phyloP scores from a whole-genome alignment of 2,797 vertebrate species.

The Pelobates cultripes region DNA sequence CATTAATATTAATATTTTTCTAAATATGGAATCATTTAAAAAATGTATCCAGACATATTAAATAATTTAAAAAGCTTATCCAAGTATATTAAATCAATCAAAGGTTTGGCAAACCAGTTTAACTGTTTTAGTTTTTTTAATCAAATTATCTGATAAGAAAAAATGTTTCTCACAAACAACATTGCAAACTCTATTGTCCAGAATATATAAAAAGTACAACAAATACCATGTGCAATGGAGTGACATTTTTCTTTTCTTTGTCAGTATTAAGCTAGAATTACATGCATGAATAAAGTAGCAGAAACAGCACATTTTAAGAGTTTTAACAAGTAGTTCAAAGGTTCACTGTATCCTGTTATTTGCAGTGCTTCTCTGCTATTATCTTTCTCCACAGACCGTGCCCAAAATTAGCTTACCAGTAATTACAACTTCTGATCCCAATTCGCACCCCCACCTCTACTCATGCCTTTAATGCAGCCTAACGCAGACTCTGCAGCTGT shows the following conservation, averaged over 20 bases:
- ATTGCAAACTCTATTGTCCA: background rate
- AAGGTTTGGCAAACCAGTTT: too few species aligned
- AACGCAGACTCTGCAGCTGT: slow-evolving; percentile 12
- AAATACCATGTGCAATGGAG: background rate
- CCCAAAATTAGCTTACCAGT: slow-evolving; percentile 39
- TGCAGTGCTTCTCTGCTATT: slow-evolving; percentile 42
- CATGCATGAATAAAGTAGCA: slow-evolving; percentile 17
- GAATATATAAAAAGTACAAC: background rate
- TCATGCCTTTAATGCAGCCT: background rate
- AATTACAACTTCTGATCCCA: slow-evolving; percentile 39
- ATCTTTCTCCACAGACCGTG: slow-evolving; percentile 37
- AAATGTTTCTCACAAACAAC: background rate
- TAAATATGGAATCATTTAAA: too few species aligned
- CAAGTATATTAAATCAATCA: too few species aligned
- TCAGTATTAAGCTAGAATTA: background rate
- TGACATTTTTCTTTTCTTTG: background rate
- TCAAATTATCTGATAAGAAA: too few species aligned
- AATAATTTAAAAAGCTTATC: too few species aligned
- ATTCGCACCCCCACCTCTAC: slow-evolving; percentile 10
- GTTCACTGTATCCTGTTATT: slow-evolving; percentile 47
- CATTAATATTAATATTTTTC: too few species aligned
- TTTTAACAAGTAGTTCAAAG: slow-evolving; percentile 45
- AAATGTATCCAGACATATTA: too few species aligned
- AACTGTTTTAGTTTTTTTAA: too few species aligned
- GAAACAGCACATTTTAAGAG: slow-evolving; percentile 13